Evolutionary conservation across 2,797 vertebrate genomes (phyloP).

Genomic region (Spinus pinus): DNA sequence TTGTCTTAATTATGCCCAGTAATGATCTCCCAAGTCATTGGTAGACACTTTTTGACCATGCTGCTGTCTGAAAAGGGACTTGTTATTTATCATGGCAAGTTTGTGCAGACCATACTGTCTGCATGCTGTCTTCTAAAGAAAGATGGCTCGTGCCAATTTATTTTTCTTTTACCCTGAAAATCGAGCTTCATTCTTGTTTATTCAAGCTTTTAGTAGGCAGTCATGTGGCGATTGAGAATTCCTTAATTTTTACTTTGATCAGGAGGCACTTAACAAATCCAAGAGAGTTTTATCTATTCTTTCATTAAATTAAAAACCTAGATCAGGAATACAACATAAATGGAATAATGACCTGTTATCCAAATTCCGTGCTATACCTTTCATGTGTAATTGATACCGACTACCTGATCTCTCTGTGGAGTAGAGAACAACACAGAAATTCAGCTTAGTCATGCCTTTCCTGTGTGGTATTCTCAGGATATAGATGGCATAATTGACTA

Average conservation of each 20-base stretch:
- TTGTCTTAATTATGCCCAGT: neutral
- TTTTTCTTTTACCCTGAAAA: neutral
- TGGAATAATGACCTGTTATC: neutral
- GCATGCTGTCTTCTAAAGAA: neutral
- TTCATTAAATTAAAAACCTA: neutral
- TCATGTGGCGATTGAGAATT: neutral
- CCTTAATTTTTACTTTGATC: neutral
- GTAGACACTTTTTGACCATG: fast-evolving
- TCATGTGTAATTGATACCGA: neutral
- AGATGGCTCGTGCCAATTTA: neutral
- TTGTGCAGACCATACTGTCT: neutral
- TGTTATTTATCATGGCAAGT: neutral
- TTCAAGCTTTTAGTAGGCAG: neutral
- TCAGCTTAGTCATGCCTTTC: neutral
- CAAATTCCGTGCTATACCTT: neutral
- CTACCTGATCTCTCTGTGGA: neutral
- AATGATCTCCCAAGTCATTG: neutral
- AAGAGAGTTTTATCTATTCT: neutral
- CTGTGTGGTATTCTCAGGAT: constrained; percentile 18
- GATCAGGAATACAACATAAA: neutral
- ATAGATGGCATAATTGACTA: constrained; percentile 33
- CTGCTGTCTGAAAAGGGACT: neutral
- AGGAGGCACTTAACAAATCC: neutral
- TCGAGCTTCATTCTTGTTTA: neutral
- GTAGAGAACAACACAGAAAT: neutral